These are phyloP conservation scores for Aquatica leii DNA, from an alignment of 2,888 invertebrate genomes.

Conservation along the genomic window DNA sequence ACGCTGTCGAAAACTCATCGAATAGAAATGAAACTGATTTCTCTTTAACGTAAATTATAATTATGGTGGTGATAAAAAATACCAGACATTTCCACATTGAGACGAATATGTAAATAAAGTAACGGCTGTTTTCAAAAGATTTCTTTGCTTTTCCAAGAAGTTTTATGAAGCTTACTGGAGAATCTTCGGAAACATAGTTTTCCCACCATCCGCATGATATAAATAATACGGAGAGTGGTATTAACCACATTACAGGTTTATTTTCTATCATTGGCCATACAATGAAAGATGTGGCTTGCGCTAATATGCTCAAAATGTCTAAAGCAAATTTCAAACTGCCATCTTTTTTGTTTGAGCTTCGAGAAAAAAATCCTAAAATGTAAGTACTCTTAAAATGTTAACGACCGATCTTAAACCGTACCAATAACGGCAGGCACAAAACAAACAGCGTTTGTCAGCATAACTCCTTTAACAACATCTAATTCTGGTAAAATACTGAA, in stretches of 20 bases:
- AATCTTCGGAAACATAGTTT: conserved; percentile 70
- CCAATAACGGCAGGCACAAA: conserved; percentile 77
- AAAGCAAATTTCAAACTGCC: conserved; percentile 52
- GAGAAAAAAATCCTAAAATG: conserved; percentile 73
- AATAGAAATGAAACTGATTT: conserved; percentile 64
- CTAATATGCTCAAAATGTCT: conserved; percentile 69
- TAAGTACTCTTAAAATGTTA: no score
- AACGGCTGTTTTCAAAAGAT: conserved; percentile 62
- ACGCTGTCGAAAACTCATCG: conserved; percentile 61
- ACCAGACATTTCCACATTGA: conserved; percentile 80
- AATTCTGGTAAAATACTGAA: conserved; percentile 80
- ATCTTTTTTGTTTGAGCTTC: conserved; percentile 51
- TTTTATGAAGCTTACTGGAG: conserved; percentile 52
- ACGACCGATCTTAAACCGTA: conserved; percentile 47
- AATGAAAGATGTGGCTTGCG: conserved; percentile 73
- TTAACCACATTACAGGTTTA: conserved; percentile 65
- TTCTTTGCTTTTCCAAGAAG: conserved; percentile 57
- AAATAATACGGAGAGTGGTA: conserved; percentile 71
- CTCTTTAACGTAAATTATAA: conserved; percentile 64
- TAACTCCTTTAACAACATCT: conserved; percentile 82
- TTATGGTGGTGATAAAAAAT: conserved; percentile 70
- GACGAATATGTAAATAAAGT: conserved; percentile 76
- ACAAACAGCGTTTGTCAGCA: conserved; percentile 86
- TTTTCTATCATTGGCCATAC: conserved; percentile 72
- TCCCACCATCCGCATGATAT: conserved; percentile 87